A percentile compares a stretch with the other conserved stretches of the same genome.
phyloP scores from a whole-genome alignment of 1,140 invertebrate species.

The Dendroctonus ponderosae region DNA sequence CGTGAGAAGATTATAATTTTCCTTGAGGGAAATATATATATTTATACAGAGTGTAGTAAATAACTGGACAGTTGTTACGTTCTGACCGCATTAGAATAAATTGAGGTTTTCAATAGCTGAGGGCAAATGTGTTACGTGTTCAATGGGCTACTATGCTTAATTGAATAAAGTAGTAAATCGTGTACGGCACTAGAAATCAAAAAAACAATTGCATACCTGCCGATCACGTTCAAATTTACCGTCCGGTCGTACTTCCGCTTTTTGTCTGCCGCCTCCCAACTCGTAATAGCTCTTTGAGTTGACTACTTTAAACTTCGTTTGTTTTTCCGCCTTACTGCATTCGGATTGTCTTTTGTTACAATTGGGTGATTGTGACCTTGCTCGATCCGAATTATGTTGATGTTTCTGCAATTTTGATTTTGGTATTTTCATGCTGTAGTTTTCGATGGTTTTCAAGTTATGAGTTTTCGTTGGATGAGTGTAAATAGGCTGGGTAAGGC shows the following conservation, averaged over 20 bases:
- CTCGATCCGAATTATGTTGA: slow-evolving; percentile 39
- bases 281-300: slow-evolving; percentile 47
- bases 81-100: no score
- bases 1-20: no score
- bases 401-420: slow-evolving; percentile 43
- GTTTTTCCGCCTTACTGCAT: slow-evolving; percentile 31
- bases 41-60: no score
- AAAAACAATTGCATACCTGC: slow-evolving; percentile 42
- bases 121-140: no score
- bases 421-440: slow-evolving; percentile 46
- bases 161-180: slow-evolving; percentile 12
- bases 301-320: slow-evolving; percentile 39
- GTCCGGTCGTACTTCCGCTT: slow-evolving; percentile 43
- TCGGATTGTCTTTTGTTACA: slow-evolving; percentile 44
- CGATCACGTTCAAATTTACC: slow-evolving; percentile 40
- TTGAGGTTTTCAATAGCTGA: no score
- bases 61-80: no score
- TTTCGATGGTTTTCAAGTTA: slow-evolving; percentile 37
- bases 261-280: slow-evolving; percentile 43
- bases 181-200: slow-evolving; percentile 12
- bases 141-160: neutral
- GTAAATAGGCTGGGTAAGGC: slow-evolving; percentile 14
- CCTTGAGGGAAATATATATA: no score
- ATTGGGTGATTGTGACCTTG: slow-evolving; percentile 47
- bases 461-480: slow-evolving; percentile 27